Evolutionary conservation across 2,888 invertebrate genomes (phyloP).

Genomic region (Drosophila pseudotakahashii): DNA sequence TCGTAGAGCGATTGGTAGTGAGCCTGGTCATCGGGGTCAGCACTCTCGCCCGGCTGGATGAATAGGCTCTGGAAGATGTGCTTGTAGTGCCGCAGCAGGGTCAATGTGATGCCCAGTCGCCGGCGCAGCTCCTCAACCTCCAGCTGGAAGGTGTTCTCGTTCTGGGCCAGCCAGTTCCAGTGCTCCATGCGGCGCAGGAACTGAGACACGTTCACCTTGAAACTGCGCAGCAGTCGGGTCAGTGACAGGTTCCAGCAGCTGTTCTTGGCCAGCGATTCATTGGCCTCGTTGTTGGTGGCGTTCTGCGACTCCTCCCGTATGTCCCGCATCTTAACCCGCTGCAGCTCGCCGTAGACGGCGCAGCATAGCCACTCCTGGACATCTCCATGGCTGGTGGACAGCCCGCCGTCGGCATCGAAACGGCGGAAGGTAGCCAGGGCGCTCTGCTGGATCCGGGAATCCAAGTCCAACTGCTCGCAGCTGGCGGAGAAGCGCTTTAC

Average conservation of each 20-base stretch:
- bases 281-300: neutral
- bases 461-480: slow-evolving; percentile 42
- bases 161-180: slow-evolving; percentile 59
- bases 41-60: slow-evolving; percentile 32
- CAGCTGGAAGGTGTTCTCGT: slow-evolving; percentile 36
- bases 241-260: slow-evolving; percentile 65
- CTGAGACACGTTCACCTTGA: slow-evolving; percentile 50
- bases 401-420: slow-evolving; percentile 48
- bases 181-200: slow-evolving; percentile 56
- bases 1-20: slow-evolving; percentile 60
- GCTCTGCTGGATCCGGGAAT: slow-evolving; percentile 26
- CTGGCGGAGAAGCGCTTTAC: slow-evolving; percentile 11
- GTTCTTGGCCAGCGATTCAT: slow-evolving; percentile 5
- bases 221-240: slow-evolving; percentile 52
- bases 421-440: slow-evolving; percentile 48
- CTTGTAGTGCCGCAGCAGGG: slow-evolving; percentile 51
- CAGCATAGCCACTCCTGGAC: slow-evolving; percentile 64
- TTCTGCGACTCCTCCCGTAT: slow-evolving; percentile 24
- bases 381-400: slow-evolving; percentile 26
- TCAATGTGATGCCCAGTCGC: slow-evolving; percentile 46
- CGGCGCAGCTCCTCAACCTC: slow-evolving; percentile 48
- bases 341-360: slow-evolving; percentile 60
- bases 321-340: slow-evolving; percentile 50
- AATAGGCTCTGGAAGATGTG: slow-evolving; percentile 54
- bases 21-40: slow-evolving; percentile 18